Evolutionary conservation across 1,140 invertebrate species (phyloP).

Genomic region (Habropoda laboriosa): DNA sequence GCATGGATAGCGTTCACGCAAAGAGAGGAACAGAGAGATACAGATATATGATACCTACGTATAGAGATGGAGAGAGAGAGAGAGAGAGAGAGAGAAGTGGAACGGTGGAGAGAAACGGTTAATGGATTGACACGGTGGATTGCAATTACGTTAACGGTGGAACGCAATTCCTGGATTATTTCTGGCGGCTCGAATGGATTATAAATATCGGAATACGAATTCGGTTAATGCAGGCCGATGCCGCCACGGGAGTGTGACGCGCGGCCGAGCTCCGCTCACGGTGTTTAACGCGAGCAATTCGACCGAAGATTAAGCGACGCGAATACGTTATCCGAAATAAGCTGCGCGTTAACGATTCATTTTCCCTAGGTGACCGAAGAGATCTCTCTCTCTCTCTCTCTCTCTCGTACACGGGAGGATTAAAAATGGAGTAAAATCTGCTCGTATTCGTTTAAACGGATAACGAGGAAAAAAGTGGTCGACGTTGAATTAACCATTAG

Average conservation of each 20-base stretch:
- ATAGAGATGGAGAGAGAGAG: neutral
- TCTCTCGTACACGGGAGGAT: neutral
- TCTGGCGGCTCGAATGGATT: conserved; percentile 17
- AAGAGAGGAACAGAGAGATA: neutral
- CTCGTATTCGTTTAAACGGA: neutral
- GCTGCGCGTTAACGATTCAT: neutral
- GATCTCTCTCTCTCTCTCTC: too few relatives aligned
- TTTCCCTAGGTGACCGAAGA: neutral
- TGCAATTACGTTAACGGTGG: conserved; percentile 49
- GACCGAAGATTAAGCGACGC: conserved; percentile 8
- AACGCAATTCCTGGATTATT: conserved; percentile 45
- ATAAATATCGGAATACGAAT: conserved; percentile 40
- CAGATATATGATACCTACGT: too few relatives aligned
- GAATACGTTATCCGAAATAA: conserved; percentile 19
- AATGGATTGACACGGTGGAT: conserved; percentile 50
- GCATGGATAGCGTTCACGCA: conserved; percentile 39
- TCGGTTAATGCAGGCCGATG: conserved; percentile 27
- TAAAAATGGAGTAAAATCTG: neutral
- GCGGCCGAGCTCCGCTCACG: too few relatives aligned
- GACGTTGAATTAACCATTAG: too few relatives aligned
- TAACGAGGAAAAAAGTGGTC: neutral
- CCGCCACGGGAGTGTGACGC: neutral
- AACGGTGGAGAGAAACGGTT: conserved; percentile 21
- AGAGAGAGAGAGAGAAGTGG: neutral
- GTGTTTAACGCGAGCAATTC: conserved; percentile 23